phyloP scores from a whole-genome alignment of 2,888 invertebrate species.

The Lordiphosa fenestrarum region DNA sequence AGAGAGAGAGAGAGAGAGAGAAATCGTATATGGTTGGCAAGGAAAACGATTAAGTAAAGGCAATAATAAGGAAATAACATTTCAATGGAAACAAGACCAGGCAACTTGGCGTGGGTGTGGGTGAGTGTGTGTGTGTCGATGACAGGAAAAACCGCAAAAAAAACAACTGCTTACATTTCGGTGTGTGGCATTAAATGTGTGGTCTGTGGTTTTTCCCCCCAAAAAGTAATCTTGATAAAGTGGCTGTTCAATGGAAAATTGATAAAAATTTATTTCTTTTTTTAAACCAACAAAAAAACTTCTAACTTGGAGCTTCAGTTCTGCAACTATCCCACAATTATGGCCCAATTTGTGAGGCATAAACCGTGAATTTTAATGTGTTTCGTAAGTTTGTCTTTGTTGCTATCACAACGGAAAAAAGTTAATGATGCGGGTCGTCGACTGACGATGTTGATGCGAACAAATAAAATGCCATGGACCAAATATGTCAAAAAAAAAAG shows the following conservation, averaged over 20 bases:
- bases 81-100: constrained; percentile 42
- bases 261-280: no score
- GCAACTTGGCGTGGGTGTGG: constrained; percentile 5
- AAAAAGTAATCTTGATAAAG: no score
- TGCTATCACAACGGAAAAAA: constrained; percentile 29
- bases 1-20: constrained; percentile 16
- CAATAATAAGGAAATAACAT: constrained; percentile 76
- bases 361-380: constrained; percentile 14
- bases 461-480: constrained; percentile 1
- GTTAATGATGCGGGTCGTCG: constrained; percentile 69
- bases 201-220: no score
- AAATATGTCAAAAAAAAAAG: not conserved
- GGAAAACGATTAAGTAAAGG: constrained; percentile 66
- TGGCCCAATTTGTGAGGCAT: constrained; percentile 42
- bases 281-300: no score
- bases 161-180: constrained; percentile 10
- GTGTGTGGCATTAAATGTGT: no score
- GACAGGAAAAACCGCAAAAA: constrained; percentile 20
- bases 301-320: no score
- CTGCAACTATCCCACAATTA: no score
- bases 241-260: no score
- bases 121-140: constrained; percentile 15
- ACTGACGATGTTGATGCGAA: constrained; percentile 37
- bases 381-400: no score
- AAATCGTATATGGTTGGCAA: constrained; percentile 36